These are phyloP conservation scores for Hypercompe scribonia DNA, from an alignment of 2,888 invertebrate species.

Conservation along the genomic window DNA sequence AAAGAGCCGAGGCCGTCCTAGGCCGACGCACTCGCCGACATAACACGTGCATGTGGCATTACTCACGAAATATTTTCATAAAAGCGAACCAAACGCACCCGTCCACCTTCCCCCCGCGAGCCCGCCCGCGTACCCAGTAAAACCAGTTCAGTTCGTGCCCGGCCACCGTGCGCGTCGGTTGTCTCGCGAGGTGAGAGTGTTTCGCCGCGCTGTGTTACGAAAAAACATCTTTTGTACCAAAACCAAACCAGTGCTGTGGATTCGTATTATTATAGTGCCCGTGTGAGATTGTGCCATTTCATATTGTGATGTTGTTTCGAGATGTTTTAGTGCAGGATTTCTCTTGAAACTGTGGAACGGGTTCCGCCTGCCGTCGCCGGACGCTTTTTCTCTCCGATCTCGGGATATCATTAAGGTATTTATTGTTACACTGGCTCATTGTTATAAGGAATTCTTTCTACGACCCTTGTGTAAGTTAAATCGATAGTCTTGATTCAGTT, in stretches of 20 bases:
- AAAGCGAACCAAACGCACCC: conserved; percentile 84
- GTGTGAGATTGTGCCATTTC: conserved; percentile 82
- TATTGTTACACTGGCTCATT: conserved; percentile 86
- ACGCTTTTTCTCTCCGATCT: conserved; percentile 84
- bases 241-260: conserved; percentile 84
- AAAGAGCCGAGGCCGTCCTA: conserved; percentile 81
- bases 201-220: conserved; percentile 80
- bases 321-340: conserved; percentile 82
- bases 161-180: conserved; percentile 83
- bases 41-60: conserved; percentile 82
- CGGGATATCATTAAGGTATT: conserved; percentile 87
- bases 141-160: conserved; percentile 86
- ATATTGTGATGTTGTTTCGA: conserved; percentile 79
- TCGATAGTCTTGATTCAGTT: conserved; percentile 78
- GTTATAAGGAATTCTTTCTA: conserved; percentile 85
- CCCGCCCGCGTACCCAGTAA: conserved; percentile 64
- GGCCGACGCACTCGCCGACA: conserved; percentile 83
- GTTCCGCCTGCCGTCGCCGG: conserved; percentile 77
- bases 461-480: conserved; percentile 79
- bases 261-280: conserved; percentile 74
- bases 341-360: conserved; percentile 80
- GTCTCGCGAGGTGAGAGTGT: conserved; percentile 53
- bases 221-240: conserved; percentile 79
- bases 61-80: conserved; percentile 87
- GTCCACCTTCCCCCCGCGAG: conserved; percentile 63